These are phyloP conservation scores for Sicus ferrugineus DNA, from an alignment of 2,888 invertebrate genomes.

Conservation along the genomic window DNA sequence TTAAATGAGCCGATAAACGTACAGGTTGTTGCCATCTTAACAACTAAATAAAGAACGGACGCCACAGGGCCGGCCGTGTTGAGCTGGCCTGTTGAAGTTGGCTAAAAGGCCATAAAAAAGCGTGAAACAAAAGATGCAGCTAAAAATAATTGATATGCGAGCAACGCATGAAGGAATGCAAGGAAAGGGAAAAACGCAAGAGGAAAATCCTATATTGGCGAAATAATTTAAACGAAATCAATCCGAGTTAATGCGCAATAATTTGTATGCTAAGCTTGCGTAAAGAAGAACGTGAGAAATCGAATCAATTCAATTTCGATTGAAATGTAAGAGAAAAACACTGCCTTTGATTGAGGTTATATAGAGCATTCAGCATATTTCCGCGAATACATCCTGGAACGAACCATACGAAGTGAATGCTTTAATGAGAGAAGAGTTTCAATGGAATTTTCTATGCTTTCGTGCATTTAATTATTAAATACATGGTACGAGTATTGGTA, in stretches of 20 bases:
- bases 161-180: slow-evolving; percentile 15
- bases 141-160: slow-evolving; percentile 16
- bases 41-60: slow-evolving; percentile 4
- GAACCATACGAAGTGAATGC: not conserved
- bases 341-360: not conserved
- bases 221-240: slow-evolving; percentile 25
- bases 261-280: slow-evolving; percentile 20
- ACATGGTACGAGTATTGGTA: not conserved
- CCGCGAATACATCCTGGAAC: not conserved
- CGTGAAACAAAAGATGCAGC: not conserved
- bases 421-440: not conserved
- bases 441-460: no score
- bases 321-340: not conserved
- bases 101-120: not conserved
- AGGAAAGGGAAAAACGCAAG: not conserved
- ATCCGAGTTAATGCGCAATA: slow-evolving; percentile 17
- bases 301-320: slow-evolving; percentile 19
- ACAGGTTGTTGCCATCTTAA: slow-evolving; percentile 13
- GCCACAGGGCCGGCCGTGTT: not conserved
- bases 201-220: not conserved
- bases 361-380: no score
- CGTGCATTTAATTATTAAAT: no score
- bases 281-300: slow-evolving; percentile 23
- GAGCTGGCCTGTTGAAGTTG: not conserved
- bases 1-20: slow-evolving; percentile 5